Conservation (phyloP, 2,797 vertebrate species). For the Prionace glauca region DNA sequence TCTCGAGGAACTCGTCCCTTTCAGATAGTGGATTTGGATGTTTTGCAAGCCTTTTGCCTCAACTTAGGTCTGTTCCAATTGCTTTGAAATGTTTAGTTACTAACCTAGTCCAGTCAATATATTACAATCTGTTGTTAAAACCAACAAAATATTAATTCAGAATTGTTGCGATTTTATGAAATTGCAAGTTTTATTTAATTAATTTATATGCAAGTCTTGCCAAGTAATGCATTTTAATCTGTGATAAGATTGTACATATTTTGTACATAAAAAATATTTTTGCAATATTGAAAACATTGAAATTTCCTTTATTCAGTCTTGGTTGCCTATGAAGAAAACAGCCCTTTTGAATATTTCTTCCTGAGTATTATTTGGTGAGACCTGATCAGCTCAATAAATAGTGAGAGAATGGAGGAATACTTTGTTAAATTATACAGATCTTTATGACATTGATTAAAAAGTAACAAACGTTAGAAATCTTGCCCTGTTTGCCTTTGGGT, state of each 20-base stretch:
- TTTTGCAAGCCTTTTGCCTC: background rate
- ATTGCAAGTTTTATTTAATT: background rate
- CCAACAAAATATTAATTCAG: background rate
- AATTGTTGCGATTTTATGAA: background rate
- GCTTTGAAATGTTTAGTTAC: background rate
- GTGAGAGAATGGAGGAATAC: background rate
- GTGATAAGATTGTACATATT: background rate
- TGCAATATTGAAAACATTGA: background rate
- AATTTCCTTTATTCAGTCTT: background rate
- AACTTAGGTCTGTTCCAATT: background rate
- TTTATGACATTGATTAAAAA: background rate
- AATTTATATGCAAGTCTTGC: background rate
- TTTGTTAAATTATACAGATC: background rate
- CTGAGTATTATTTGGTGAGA: background rate
- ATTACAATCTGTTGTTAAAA: background rate
- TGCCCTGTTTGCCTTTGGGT: background rate
- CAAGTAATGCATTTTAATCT: background rate
- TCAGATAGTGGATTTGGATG: background rate
- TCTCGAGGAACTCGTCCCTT: background rate
- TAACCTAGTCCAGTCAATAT: background rate
- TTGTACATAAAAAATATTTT: background rate
- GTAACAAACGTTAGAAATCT: background rate
- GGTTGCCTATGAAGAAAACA: background rate
- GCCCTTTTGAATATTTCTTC: background rate
- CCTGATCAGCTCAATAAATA: background rate